Conservation (phyloP, 2,888 invertebrate genomes). For the Stegana nigrithorax region DNA sequence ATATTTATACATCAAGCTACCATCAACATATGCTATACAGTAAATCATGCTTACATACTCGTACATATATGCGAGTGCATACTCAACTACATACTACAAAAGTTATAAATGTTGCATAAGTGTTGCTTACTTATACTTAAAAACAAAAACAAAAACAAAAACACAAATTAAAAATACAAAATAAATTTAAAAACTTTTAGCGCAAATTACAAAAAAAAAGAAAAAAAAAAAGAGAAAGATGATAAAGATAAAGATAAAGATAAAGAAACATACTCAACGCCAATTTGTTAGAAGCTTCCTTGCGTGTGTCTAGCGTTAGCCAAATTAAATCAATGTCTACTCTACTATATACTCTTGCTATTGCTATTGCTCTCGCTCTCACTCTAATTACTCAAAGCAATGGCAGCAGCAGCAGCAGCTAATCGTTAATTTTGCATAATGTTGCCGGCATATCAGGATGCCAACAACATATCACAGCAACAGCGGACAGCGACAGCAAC, state of each 20-base stretch:
- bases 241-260: conserved; percentile 33
- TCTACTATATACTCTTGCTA: too few species aligned
- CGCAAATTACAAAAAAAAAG: conserved; percentile 46
- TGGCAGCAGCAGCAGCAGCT: too few species aligned
- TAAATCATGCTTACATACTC: not conserved
- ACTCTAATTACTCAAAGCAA: too few species aligned
- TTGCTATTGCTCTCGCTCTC: too few species aligned
- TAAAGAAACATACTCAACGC: conserved; percentile 34
- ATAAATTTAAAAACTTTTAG: conserved; percentile 44
- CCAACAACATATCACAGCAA: not conserved
- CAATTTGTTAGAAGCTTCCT: conserved; percentile 32
- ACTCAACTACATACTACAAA: not conserved
- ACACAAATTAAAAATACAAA: too few species aligned
- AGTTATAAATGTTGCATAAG: conserved; percentile 30
- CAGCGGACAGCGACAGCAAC: too few species aligned
- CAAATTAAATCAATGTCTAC: not conserved
- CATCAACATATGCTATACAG: not conserved
- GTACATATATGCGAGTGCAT: not conserved
- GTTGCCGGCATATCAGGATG: too few species aligned
- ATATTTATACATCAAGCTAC: not conserved
- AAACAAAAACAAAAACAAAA: too few species aligned
- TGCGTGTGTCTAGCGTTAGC: conserved; percentile 8
- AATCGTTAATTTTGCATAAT: too few species aligned
- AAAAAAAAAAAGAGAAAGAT: conserved; percentile 3
- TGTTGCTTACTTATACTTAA: conserved; percentile 47